A percentile compares a stretch with the other conserved stretches of the same genome.
These are phyloP conservation scores for Machaerirhynchus nigripectus DNA, from an alignment of 2,113 vertebrate species.

Conservation along the genomic window DNA sequence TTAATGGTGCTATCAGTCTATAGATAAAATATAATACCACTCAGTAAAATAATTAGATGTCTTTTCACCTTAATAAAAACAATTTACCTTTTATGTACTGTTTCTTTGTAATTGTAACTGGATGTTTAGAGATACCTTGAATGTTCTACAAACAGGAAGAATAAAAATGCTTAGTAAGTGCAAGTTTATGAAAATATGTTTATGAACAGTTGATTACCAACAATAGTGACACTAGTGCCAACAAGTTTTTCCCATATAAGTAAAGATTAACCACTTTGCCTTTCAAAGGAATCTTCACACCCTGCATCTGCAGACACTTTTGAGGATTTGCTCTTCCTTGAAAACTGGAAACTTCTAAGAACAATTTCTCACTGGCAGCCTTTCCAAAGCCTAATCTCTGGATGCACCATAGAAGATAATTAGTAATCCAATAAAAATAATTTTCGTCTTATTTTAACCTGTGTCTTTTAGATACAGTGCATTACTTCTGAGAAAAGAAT, in stretches of 20 bases:
- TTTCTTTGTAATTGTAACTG: conserved; percentile 66
- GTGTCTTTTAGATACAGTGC: neutral
- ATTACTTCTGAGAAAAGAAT: neutral
- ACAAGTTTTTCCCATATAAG: neutral
- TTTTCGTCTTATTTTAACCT: neutral
- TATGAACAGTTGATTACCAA: neutral
- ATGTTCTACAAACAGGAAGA: conserved; percentile 72
- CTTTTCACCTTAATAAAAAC: neutral
- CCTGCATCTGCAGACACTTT: neutral
- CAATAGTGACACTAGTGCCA: neutral
- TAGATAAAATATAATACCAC: neutral
- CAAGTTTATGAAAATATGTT: neutral
- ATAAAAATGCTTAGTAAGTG: neutral
- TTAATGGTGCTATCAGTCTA: neutral
- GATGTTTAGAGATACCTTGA: conserved; percentile 78
- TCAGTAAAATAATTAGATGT: neutral
- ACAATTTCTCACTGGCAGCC: neutral
- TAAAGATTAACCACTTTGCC: neutral
- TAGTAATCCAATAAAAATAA: neutral
- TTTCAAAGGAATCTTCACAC: neutral
- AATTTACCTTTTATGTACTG: conserved; percentile 68
- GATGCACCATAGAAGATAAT: neutral
- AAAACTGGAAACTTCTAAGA: neutral
- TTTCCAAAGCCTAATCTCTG: neutral
- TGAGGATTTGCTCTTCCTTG: neutral